phyloP scores from a whole-genome alignment of 2,797 vertebrate species.

The Myotis pilosus region DNA sequence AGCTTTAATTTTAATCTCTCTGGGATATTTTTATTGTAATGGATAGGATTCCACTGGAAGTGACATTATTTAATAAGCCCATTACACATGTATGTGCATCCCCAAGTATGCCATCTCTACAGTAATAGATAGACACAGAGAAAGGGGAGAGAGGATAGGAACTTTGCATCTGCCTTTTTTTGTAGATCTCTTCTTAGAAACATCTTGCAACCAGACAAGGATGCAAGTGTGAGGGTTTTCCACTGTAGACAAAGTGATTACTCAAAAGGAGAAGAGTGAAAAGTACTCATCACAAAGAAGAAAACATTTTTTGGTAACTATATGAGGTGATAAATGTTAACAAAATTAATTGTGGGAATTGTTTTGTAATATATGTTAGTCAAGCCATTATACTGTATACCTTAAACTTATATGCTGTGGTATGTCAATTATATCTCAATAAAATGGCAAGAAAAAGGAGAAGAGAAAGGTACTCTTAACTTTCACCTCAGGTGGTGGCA shows the following conservation, averaged over 20 bases:
- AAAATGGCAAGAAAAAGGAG: background rate
- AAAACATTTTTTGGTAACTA: background rate
- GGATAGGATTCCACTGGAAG: background rate
- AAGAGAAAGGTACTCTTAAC: background rate
- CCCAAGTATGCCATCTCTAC: background rate
- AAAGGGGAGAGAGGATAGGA: background rate
- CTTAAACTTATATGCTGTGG: background rate
- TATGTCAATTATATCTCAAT: background rate
- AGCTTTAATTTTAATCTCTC: background rate
- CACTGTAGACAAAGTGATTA: background rate
- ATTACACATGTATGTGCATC: background rate
- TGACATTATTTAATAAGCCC: background rate
- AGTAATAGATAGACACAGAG: background rate
- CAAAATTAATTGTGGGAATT: background rate
- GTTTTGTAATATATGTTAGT: background rate
- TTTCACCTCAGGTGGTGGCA: background rate
- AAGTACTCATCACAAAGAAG: background rate
- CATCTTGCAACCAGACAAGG: background rate
- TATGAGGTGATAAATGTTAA: background rate
- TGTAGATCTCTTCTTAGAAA: background rate
- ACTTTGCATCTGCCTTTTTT: background rate
- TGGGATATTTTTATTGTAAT: background rate
- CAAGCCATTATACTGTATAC: background rate
- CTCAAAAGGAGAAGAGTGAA: background rate
- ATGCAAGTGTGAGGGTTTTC: background rate